Evolutionary conservation across 2,797 vertebrate species (phyloP), one percentile per base, ranked within the genome.

Genomic region (Chrosomus eos): DNA sequence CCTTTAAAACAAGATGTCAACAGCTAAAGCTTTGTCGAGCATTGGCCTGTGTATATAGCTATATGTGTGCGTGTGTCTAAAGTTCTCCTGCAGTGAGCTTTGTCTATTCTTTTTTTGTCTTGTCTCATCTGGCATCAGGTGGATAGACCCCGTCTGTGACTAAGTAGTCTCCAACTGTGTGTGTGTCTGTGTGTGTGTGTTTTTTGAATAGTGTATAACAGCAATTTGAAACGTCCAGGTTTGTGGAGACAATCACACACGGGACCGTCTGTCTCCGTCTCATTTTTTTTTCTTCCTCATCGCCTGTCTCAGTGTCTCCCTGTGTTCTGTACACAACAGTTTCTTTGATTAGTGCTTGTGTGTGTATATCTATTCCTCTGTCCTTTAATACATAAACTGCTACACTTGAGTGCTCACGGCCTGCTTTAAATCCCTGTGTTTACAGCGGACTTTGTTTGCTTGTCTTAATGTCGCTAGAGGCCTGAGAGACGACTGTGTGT

Each of bases 51-150:
- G 40, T 51, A 9, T 7, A 38, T 60, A 26, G 4, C 4, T 48
- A 5, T 48, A 18, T 48, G 13, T 48, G 45, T 48, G 38, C 7
- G 66, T 70, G 48, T 40, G 33, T 43, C n/a, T 72, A 19, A 38
- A 58, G 79, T 66, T 83, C 58, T 93, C 94, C 93, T 91, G 93
- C 91, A 72, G 93, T 90, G 94, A 92, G 91, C 90, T 89, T 89
- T 92, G 93, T 93, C 93, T 95, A 90, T 91, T 92, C 93, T 94
- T 94, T 60, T 60, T 94, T 93, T 95, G 89, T 93, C 89, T 90
- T 90, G 85, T 84, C 58, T 91, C 90, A 91, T 81, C 79, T 90
- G 92, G 92, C 90, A 92, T 93, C 95, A 95, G 93, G 93, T 94
- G 93, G 76, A 85, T 64, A 79, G 66, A 51, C 16, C 31, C 23